Conservation (phyloP, 2,888 invertebrate species). For the Eumerus sabulonum region DNA sequence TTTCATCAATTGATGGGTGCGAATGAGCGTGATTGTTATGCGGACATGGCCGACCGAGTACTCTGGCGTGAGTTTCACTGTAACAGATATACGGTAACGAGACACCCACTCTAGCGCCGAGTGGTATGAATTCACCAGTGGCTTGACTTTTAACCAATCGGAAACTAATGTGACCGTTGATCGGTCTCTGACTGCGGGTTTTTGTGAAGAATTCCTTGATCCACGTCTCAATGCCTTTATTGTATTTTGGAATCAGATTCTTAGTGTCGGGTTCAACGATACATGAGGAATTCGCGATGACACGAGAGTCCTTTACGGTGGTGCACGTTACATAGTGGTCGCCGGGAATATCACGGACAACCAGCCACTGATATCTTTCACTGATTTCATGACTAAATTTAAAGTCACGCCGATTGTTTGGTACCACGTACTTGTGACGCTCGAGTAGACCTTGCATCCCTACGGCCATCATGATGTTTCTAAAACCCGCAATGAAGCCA, state of each 20-base stretch:
- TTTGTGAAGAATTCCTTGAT: conserved; percentile 85
- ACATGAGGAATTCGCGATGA: conserved; percentile 90
- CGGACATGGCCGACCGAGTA: conserved; percentile 83
- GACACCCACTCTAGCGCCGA: conserved; percentile 88
- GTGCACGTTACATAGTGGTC: conserved; percentile 90
- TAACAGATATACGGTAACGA: conserved; percentile 90
- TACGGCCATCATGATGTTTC: conserved; percentile 85
- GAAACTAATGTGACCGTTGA: conserved; percentile 90
- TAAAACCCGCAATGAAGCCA: conserved; percentile 77
- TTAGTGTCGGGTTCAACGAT: conserved; percentile 84
- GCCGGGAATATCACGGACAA: conserved; percentile 87
- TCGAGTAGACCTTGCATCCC: conserved; percentile 88
- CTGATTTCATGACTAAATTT: conserved; percentile 86
- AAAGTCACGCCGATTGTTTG: conserved; percentile 83
- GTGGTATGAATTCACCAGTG: conserved; percentile 81
- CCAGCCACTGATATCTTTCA: conserved; percentile 88
- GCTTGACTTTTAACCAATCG: conserved; percentile 85
- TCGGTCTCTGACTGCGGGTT: conserved; percentile 83
- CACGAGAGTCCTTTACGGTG: conserved; percentile 87
- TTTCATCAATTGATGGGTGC: conserved; percentile 79
- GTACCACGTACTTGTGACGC: conserved; percentile 85
- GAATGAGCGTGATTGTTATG: conserved; percentile 80
- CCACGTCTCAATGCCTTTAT: conserved; percentile 86
- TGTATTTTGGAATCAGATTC: conserved; percentile 85
- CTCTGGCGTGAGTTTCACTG: conserved; percentile 83